phyloP scores from a whole-genome alignment of 1,140 invertebrate genomes.

The Heliconius hermathena region DNA sequence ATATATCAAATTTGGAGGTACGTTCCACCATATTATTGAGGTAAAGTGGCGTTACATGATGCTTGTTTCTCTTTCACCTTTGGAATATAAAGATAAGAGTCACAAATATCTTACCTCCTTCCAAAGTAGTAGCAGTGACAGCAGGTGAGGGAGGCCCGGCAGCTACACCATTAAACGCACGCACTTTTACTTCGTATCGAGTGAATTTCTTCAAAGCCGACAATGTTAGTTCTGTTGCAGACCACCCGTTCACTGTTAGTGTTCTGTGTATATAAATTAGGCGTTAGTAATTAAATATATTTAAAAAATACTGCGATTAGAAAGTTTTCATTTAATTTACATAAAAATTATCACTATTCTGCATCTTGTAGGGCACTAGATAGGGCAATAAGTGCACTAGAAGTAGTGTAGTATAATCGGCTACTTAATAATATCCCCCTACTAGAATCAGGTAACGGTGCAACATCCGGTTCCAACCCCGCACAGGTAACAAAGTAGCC shows the following conservation, averaged over 20 bases:
- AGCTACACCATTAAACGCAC: constrained; percentile 91
- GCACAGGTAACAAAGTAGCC: constrained; percentile 90
- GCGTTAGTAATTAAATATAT: background rate
- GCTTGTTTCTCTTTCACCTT: no score
- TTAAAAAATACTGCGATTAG: background rate
- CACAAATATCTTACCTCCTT: constrained; percentile 85
- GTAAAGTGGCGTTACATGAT: no score
- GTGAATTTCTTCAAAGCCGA: constrained; percentile 89
- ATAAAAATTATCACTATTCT: no score
- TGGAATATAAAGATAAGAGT: no score
- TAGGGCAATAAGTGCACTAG: no score
- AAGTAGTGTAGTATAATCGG: no score
- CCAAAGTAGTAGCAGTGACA: constrained; percentile 87
- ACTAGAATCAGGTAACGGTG: constrained; percentile 64
- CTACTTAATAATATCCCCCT: constrained; percentile 34
- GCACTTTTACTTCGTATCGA: constrained; percentile 88
- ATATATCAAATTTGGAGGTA: no score
- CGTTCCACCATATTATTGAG: no score
- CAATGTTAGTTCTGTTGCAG: constrained; percentile 85
- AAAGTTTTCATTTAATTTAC: no score
- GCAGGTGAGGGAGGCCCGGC: constrained; percentile 87
- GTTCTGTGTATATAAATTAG: constrained; percentile 49
- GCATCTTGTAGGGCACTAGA: no score
- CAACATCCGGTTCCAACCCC: constrained; percentile 82
- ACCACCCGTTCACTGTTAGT: constrained; percentile 86